Base-by-base conservation (phyloP, 2,797 vertebrate genomes). In the Choloepus didactylus region DNA sequence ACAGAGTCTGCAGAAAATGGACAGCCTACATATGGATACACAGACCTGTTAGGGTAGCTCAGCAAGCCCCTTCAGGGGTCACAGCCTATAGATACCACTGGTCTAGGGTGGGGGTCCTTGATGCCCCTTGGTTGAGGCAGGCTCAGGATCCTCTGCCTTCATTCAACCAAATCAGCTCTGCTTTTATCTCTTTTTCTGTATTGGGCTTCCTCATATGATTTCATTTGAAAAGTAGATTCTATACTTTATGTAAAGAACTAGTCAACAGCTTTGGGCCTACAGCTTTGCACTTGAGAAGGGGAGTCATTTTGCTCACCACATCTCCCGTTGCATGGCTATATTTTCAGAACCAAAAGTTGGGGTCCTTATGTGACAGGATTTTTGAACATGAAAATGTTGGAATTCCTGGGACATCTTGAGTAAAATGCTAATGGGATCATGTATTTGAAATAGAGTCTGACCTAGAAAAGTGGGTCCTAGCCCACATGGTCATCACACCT, bases 341-440 rank as follows among this genome's bases (percentile, higher is more conserved):
- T 73, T 96, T 94, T 85, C 83, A 96, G 87, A 80, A 83, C 56
- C 11, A 56, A 73, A 95, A 85, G 54, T 84, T 54, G 49, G 60
- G 25, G 38, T 18, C 27, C 10, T n/a, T 29, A 16, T 59, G 66
- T 82, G 66, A 69, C 41, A 60, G 35, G n/a, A 66, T 49, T 69
- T 89, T 41, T 29, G 31, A 31, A 67, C 9, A 29, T 82, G 6
- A 75, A 56, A 62, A 79, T 69, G 69, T 9, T 94, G 56, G 67
- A 77, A 70, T 85, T 95, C 93, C 76, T 51, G n/a, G 46, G 56
- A 21, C 27, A n/a, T 92, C 70, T 87, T 72, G 49, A 73, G 19
- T 27, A 46, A 38, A 31, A 96, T 64, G 56, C 73, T 70, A 92
- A 87, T 19, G 76, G 54, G 82, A 27, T 70, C 44, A n/a, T 56